A percentile compares a stretch with the other conserved stretches of the same genome.
Conservation (phyloP, 2,113 vertebrate species). For the Ascaphus truei region DNA sequence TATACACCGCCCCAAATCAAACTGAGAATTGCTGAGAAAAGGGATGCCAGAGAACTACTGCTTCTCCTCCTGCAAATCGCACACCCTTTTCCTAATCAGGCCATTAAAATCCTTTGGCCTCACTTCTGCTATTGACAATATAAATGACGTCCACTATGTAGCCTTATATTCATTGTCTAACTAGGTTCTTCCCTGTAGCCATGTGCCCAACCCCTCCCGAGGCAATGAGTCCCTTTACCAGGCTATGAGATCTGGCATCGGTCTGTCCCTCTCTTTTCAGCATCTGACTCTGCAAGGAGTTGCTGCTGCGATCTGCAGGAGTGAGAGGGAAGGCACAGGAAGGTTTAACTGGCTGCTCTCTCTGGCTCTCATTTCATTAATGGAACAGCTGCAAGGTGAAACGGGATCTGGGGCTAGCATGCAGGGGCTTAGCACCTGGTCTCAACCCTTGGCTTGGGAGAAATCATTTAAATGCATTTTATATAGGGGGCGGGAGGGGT, state of each 20-base stretch:
- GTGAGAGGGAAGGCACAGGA: not conserved
- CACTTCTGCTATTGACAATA: no score
- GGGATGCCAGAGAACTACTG: no score
- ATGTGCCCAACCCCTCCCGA: not conserved
- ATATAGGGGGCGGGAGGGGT: not conserved
- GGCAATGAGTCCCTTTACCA: slow-evolving; percentile 10
- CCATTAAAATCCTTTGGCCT: no score
- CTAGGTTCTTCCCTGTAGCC: not conserved
- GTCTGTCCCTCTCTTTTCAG: not conserved
- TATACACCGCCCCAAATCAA: no score
- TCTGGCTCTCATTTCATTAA: not conserved
- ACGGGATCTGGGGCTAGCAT: not conserved
- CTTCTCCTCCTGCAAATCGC: no score
- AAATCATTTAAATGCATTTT: slow-evolving; percentile 14
- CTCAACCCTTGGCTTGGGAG: not conserved
- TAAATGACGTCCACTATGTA: no score
- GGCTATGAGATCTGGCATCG: slow-evolving; percentile 26
- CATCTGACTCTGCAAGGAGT: not conserved
- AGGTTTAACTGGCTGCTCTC: not conserved
- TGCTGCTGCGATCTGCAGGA: not conserved
- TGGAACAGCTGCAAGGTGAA: slow-evolving; percentile 27
- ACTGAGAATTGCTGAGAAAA: no score
- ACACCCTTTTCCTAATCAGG: no score
- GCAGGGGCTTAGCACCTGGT: not conserved
- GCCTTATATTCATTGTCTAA: not conserved